Evolutionary conservation across 2,888 invertebrate genomes (phyloP).

Genomic region (Galerucella calmariensis): DNA sequence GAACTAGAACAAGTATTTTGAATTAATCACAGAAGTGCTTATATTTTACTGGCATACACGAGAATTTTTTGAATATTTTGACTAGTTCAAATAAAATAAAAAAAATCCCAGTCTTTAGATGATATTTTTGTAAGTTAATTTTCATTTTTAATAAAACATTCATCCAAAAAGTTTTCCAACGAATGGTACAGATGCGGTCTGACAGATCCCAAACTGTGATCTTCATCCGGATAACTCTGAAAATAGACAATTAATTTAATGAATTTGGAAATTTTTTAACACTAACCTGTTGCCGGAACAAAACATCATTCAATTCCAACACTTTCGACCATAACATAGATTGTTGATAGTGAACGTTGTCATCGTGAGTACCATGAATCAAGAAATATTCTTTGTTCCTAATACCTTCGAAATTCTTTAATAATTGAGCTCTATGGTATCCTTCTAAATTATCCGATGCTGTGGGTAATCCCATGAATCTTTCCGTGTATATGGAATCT

Average conservation of each 20-base stretch:
- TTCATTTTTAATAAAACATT: slow-evolving; percentile 64
- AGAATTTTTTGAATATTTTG: not conserved
- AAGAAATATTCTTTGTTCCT: slow-evolving; percentile 85
- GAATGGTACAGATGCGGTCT: slow-evolving; percentile 91
- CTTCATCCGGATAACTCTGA: slow-evolving; percentile 95
- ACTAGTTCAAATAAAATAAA: slow-evolving; percentile 20
- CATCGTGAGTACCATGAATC: slow-evolving; percentile 94
- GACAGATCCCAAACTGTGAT: slow-evolving; percentile 85
- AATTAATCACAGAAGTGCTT: not conserved
- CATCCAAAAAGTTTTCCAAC: slow-evolving; percentile 83
- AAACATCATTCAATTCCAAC: slow-evolving; percentile 85
- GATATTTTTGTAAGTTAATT: slow-evolving; percentile 7
- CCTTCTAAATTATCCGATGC: slow-evolving; percentile 76
- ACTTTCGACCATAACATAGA: slow-evolving; percentile 91
- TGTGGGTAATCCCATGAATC: slow-evolving; percentile 91
- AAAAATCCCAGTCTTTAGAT: slow-evolving; percentile 15
- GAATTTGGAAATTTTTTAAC: not conserved
- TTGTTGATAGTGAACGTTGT: slow-evolving; percentile 98
- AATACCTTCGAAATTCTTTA: slow-evolving; percentile 71
- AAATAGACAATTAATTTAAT: slow-evolving; percentile 51
- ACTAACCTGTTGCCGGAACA: slow-evolving; percentile 86
- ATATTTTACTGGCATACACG: not conserved
- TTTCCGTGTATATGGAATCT: slow-evolving; percentile 98
- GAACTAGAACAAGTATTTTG: no score
- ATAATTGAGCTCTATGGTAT: slow-evolving; percentile 81